These are phyloP conservation scores for Sclerurus mexicanus DNA, from an alignment of 2,113 vertebrate genomes.

Conservation along the genomic window DNA sequence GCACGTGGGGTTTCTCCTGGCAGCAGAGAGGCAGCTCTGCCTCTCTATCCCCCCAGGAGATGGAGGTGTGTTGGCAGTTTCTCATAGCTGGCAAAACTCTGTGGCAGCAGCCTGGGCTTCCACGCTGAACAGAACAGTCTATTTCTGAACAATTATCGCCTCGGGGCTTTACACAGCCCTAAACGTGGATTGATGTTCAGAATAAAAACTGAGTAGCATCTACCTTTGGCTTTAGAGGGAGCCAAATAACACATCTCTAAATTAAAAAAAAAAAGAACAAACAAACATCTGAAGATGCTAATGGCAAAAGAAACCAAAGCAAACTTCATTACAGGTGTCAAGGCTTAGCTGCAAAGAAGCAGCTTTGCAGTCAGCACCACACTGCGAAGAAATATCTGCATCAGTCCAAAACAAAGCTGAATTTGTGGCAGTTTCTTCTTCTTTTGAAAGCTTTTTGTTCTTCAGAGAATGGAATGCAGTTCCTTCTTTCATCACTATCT, in stretches of 20 bases:
- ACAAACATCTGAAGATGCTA: background rate
- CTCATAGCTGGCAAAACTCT: background rate
- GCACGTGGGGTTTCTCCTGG: background rate
- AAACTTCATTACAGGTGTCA: background rate
- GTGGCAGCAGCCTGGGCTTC: background rate
- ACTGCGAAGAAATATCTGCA: background rate
- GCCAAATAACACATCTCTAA: background rate
- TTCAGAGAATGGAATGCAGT: background rate
- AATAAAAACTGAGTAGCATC: background rate
- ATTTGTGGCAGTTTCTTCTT: slow-evolving; percentile 12
- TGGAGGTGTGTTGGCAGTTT: background rate
- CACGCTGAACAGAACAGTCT: background rate
- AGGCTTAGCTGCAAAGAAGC: background rate
- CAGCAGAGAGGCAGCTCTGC: background rate
- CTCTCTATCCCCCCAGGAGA: background rate
- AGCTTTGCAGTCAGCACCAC: background rate
- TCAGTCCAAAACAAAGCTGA: background rate
- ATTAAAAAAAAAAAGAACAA: background rate
- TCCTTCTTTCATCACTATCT: slow-evolving; percentile 34
- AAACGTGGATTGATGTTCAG: background rate
- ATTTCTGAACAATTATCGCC: background rate
- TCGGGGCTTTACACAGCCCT: background rate
- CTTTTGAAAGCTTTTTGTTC: slow-evolving; percentile 15
- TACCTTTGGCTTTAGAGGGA: background rate
- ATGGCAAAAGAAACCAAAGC: background rate